Percentiles rank a stretch among this genome's conserved stretches.
These are phyloP conservation scores for Columba guinea DNA, from an alignment of 2,797 vertebrate genomes.

Conservation along the genomic window DNA sequence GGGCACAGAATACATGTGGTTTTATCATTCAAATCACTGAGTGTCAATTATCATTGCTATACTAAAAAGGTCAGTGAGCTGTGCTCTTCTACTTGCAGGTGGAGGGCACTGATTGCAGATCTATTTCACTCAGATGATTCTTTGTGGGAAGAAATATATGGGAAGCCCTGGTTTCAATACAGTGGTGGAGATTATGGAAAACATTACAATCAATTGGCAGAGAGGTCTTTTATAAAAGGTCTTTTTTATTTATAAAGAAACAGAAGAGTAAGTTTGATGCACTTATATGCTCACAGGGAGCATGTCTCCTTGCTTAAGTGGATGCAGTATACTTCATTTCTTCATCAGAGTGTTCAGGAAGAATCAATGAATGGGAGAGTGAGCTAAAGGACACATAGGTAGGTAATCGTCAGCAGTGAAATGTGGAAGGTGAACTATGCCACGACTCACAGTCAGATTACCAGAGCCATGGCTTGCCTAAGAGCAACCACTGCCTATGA, in stretches of 20 bases:
- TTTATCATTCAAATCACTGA: neutral
- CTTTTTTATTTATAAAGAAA: neutral
- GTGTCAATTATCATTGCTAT: neutral
- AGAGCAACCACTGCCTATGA: neutral
- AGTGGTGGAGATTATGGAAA: neutral
- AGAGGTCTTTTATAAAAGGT: neutral
- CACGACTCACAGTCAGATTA: neutral
- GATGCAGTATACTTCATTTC: neutral
- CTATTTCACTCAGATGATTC: neutral
- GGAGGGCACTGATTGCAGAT: neutral
- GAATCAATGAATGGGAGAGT: neutral
- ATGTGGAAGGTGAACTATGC: neutral
- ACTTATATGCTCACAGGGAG: neutral
- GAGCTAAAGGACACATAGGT: neutral
- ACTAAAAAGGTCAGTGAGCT: neutral
- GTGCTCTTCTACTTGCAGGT: neutral
- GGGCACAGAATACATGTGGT: neutral
- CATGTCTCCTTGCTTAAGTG: neutral
- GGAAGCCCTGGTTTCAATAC: neutral
- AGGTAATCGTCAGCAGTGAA: neutral
- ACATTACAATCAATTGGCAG: neutral
- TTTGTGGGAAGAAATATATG: neutral
- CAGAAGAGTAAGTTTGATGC: neutral
- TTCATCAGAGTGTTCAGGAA: neutral
- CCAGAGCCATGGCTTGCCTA: neutral